Evolutionary conservation across 2,888 invertebrate genomes (phyloP).

Genomic region (Drosophila paracracens): DNA sequence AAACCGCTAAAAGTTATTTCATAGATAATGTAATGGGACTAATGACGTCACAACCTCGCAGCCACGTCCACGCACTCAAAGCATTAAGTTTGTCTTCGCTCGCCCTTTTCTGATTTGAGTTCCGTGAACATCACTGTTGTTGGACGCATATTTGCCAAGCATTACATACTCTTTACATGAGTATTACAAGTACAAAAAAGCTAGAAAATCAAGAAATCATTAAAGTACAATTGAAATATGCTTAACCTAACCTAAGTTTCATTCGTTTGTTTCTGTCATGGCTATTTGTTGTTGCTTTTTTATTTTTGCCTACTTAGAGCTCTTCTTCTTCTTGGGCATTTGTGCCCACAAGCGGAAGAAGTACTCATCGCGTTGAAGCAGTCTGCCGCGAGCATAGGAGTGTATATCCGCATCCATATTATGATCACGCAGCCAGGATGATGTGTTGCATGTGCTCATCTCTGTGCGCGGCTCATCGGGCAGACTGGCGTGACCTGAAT

Average conservation of each 20-base stretch:
- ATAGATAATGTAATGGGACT: conserved; percentile 57
- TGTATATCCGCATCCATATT: conserved; percentile 97
- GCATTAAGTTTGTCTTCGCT: conserved; percentile 72
- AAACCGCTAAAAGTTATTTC: conserved; percentile 38
- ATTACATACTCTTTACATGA: conserved; percentile 59
- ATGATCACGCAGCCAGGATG: conserved; percentile 96
- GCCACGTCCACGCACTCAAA: conserved; percentile 60
- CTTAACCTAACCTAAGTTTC: conserved; percentile 67
- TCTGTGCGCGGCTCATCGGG: conserved; percentile 89
- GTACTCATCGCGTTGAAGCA: conserved; percentile 95
- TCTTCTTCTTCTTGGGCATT: conserved; percentile 78
- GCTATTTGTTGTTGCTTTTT: conserved; percentile 23
- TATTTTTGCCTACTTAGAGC: conserved; percentile 62
- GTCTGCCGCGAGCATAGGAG: conserved; percentile 94
- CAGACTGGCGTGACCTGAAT: conserved; percentile 83
- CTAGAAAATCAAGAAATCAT: conserved; percentile 50
- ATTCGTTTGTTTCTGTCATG: conserved; percentile 52
- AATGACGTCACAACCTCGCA: conserved; percentile 16
- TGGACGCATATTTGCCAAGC: conserved; percentile 21
- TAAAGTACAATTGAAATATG: conserved; percentile 69
- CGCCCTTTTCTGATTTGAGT: conserved; percentile 54
- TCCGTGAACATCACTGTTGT: conserved; percentile 56
- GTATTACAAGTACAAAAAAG: conserved; percentile 65
- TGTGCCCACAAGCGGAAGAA: conserved; percentile 93
- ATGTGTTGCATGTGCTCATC: conserved; percentile 96